Evolutionary conservation across 2,888 invertebrate species (phyloP).

Genomic region (Lasioglossum pauxillum): DNA sequence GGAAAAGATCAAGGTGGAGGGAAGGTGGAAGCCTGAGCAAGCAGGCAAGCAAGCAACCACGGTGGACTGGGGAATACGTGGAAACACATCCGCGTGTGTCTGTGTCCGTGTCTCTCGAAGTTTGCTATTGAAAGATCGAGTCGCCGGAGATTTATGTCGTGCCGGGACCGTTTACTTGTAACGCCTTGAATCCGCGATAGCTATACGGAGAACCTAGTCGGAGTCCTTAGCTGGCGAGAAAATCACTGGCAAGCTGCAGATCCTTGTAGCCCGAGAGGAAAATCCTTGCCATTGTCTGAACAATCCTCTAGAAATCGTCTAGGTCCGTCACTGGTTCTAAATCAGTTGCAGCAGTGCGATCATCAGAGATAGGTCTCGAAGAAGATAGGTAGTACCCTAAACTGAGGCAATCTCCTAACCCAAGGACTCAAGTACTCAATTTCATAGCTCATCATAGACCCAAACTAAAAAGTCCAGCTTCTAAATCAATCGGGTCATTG

Average conservation of each 20-base stretch:
- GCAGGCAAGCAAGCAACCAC: conserved; percentile 1
- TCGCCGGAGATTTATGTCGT: conserved; percentile 77
- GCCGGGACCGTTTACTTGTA: conserved; percentile 77
- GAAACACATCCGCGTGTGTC: conserved; percentile 51
- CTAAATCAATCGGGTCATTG: too few relatives aligned
- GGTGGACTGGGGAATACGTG: conserved; percentile 66
- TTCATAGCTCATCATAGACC: too few relatives aligned
- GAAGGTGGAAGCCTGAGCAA: conserved; percentile 31
- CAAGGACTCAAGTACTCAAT: neutral
- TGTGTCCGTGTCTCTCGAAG: conserved; percentile 59
- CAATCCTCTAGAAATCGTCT: neutral
- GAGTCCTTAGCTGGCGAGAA: neutral
- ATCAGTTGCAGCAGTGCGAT: neutral
- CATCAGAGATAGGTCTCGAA: neutral
- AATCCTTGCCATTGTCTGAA: neutral
- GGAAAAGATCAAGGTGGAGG: conserved; percentile 58
- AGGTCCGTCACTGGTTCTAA: neutral
- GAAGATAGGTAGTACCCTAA: too few relatives aligned
- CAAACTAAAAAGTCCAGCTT: too few relatives aligned
- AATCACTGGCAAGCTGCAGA: neutral
- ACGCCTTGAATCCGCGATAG: conserved; percentile 81
- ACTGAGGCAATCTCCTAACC: too few relatives aligned
- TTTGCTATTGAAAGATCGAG: conserved; percentile 78
- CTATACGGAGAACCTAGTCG: conserved; percentile 65
- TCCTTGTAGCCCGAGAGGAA: neutral